phyloP scores from a whole-genome alignment of 2,113 vertebrate genomes.

The Sakesphorus luctuosus region DNA sequence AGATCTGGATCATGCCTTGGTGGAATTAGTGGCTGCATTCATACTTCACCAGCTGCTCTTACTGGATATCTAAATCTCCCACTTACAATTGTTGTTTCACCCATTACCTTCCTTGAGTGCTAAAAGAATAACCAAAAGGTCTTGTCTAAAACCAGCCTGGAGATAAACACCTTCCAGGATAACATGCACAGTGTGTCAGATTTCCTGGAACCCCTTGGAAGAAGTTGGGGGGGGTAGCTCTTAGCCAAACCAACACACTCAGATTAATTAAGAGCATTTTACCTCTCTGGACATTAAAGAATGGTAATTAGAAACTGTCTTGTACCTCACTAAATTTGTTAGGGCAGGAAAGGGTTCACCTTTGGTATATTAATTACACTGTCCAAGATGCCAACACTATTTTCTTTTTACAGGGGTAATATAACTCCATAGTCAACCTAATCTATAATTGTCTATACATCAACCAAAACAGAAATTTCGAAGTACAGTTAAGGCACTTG shows the following conservation, averaged over 20 bases:
- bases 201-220: neutral
- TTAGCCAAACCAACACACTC: neutral
- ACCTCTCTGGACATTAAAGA: neutral
- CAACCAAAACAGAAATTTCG: neutral
- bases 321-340: neutral
- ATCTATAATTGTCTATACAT: neutral
- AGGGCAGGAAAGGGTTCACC: neutral
- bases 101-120: neutral
- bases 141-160: neutral
- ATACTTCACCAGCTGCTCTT: neutral
- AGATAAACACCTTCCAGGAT: neutral
- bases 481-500: neutral
- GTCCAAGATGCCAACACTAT: neutral
- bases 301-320: neutral
- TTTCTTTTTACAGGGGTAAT: neutral
- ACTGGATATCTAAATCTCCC: neutral
- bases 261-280: neutral
- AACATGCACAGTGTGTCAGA: neutral
- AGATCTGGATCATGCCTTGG: neutral
- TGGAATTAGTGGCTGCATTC: neutral
- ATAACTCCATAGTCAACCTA: neutral
- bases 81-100: neutral
- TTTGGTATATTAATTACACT: neutral
- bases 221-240: rapidly evolving
- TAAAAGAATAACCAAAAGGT: neutral